phyloP scores from a whole-genome alignment of 2,113 vertebrate species.

The Cottus gobio region DNA sequence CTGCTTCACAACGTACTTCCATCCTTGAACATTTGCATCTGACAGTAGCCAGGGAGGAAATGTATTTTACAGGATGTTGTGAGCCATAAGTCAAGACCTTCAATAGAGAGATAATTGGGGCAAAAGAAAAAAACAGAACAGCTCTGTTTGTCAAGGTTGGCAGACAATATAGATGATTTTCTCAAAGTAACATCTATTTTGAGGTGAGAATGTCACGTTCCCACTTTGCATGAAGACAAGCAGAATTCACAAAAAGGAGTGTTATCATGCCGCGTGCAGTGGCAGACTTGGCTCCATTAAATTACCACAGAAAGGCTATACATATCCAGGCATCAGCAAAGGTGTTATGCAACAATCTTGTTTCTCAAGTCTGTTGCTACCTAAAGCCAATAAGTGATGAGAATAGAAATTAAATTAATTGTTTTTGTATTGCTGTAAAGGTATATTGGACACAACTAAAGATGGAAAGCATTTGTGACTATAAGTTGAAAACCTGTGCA shows the following conservation, averaged over 20 bases:
- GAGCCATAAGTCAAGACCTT: conserved; percentile 35
- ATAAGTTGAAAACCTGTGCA: conserved; percentile 8
- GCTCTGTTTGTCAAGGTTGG: conserved; percentile 22
- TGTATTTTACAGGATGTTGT: conserved; percentile 29
- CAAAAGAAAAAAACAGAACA: conserved; percentile 13
- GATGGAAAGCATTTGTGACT: conserved; percentile 19
- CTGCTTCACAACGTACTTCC: conserved; percentile 8
- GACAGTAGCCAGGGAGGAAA: conserved; percentile 37
- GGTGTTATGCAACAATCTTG: conserved; percentile 27
- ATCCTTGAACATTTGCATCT: conserved; percentile 47
- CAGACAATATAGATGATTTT: conserved; percentile 48
- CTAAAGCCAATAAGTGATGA: conserved; percentile 22
- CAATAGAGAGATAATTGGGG: conserved; percentile 50
- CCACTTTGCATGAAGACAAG: conserved; percentile 46
- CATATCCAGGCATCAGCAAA: conserved; percentile 46
- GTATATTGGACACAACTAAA: conserved; percentile 25
- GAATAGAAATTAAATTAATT: conserved; percentile 15
- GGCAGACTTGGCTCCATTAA: conserved; percentile 38
- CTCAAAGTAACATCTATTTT: conserved; percentile 61
- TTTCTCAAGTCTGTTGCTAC: conserved; percentile 16
- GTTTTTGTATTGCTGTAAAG: conserved; percentile 17
- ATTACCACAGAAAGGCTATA: conserved; percentile 37
- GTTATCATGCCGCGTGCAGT: conserved; percentile 44
- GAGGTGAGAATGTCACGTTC: conserved; percentile 58
- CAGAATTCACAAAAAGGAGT: conserved; percentile 39